Percentiles rank a stretch among this genome's conserved stretches.
phyloP scores from a whole-genome alignment of 1,140 invertebrate genomes.

The Cydia pomonella region DNA sequence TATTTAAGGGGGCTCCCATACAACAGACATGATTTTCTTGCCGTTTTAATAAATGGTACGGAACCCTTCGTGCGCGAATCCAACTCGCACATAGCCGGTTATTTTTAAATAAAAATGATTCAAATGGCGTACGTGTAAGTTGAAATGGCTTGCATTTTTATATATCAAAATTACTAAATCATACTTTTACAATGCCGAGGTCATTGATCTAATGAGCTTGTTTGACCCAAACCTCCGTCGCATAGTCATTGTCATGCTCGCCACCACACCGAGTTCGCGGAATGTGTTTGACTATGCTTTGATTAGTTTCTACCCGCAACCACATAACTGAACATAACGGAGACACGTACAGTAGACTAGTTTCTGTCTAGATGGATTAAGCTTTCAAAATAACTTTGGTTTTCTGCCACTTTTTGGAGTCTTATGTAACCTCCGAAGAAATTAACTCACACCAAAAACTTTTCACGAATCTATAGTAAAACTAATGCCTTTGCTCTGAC shows the following conservation, averaged over 20 bases:
- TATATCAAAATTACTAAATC: background rate
- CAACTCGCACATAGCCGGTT: no score
- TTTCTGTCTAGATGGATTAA: background rate
- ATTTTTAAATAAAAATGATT: no score
- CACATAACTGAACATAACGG: slow-evolving; percentile 16
- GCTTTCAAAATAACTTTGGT: slow-evolving; percentile 12
- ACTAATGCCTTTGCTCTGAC: no score
- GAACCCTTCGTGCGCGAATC: no score
- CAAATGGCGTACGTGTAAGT: no score
- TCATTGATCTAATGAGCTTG: background rate
- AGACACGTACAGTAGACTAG: background rate
- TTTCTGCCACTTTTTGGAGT: background rate
- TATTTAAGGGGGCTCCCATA: no score
- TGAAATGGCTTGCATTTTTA: no score
- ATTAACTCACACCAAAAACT: no score
- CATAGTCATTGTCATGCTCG: background rate
- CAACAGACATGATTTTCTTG: no score
- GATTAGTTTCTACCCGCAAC: slow-evolving; percentile 18
- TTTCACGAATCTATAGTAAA: no score
- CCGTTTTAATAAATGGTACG: no score
- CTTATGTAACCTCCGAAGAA: no score
- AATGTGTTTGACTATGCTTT: slow-evolving; percentile 28
- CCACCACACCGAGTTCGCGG: slow-evolving; percentile 13
- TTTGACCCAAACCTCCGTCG: background rate
- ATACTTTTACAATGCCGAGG: background rate